phyloP scores from a whole-genome alignment of 2,888 invertebrate genomes.

The Altica lythri region DNA sequence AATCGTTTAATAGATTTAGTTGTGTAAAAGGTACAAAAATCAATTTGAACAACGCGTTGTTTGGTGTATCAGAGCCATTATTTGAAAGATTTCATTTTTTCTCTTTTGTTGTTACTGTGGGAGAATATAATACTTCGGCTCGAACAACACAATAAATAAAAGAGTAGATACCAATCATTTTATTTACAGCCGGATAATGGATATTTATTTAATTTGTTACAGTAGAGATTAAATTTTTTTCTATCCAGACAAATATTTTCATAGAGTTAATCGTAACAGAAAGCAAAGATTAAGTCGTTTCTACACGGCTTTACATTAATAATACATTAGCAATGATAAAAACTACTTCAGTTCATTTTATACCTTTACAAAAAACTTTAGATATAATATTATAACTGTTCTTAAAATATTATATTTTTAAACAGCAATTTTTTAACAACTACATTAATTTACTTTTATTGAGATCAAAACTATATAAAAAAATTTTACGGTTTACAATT shows the following conservation, averaged over 20 bases:
- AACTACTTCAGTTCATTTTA: no score
- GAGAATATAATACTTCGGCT: conserved; percentile 26
- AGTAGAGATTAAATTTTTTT: conserved; percentile 32
- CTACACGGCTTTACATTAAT: no score
- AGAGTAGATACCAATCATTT: conserved; percentile 29
- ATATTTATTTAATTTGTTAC: conserved; percentile 39
- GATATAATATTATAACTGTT: no score
- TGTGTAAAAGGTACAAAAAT: conserved; percentile 38
- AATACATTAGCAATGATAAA: no score
- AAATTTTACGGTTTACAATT: no score
- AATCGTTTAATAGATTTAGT: conserved; percentile 38
- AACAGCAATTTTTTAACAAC: no score
- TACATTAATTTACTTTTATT: no score
- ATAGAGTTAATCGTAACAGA: conserved; percentile 20
- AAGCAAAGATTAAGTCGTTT: conserved; percentile 19
- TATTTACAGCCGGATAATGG: conserved; percentile 33
- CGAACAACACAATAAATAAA: conserved; percentile 31
- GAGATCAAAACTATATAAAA: no score
- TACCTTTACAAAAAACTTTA: no score
- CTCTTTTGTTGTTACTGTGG: conserved; percentile 25
- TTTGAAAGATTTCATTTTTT: conserved; percentile 30
- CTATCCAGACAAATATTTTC: conserved; percentile 30
- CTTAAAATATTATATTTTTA: no score
- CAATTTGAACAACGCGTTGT: conserved; percentile 37
- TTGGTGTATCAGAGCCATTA: conserved; percentile 32